phyloP scores from a whole-genome alignment of 2,797 vertebrate genomes.

The Spizella passerina region DNA sequence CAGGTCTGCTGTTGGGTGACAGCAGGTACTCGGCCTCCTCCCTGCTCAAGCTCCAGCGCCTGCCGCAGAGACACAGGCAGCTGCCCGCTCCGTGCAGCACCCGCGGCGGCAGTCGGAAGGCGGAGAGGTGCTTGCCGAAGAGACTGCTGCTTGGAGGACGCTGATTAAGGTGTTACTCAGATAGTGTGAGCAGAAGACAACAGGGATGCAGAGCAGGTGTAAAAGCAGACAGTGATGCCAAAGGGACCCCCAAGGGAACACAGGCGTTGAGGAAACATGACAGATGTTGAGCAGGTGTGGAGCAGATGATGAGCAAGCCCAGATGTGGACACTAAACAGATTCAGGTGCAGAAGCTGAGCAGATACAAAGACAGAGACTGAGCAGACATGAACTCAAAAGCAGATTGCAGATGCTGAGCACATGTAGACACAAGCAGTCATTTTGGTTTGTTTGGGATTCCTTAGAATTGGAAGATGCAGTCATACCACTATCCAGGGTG shows the following conservation, averaged over 20 bases:
- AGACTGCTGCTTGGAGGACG: not conserved
- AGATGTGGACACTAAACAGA: conserved; percentile 15
- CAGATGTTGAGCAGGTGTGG: conserved; percentile 61
- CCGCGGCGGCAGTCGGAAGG: not conserved
- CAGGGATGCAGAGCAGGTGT: conserved; percentile 2
- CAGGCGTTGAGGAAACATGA: not conserved
- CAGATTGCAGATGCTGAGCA: conserved; percentile 15
- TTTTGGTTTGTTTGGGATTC: not conserved
- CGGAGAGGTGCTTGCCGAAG: not conserved
- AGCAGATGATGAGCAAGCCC: conserved; percentile 49
- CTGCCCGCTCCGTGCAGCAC: not conserved
- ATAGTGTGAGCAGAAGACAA: not conserved
- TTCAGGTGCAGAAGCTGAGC: conserved; percentile 42
- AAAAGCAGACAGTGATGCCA: not conserved
- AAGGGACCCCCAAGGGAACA: not conserved
- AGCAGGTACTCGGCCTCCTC: not conserved
- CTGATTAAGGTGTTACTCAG: not conserved
- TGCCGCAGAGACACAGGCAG: not conserved
- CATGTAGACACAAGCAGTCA: not conserved
- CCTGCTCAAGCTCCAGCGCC: not conserved
- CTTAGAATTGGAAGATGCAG: not conserved
- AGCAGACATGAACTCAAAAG: not conserved
- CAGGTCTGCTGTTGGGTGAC: not conserved
- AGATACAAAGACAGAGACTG: not conserved
- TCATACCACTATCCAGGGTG: not conserved